Evolutionary conservation across 2,888 invertebrate species (phyloP), one percentile per base, ranked within the genome.

Genomic region (Drosophila recens): DNA sequence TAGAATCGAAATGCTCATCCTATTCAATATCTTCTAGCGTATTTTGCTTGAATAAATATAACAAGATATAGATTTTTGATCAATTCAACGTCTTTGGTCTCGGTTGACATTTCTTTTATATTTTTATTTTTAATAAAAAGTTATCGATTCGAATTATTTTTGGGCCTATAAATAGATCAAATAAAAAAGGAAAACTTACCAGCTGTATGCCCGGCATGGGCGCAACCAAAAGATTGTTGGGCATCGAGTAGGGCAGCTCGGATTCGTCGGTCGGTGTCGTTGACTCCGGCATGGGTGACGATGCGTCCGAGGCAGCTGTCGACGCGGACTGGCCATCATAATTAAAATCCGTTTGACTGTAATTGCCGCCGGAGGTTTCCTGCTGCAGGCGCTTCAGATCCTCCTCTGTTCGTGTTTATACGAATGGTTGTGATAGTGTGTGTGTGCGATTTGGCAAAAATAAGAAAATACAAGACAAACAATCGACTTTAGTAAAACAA

Each of bases 351-450:
- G 97, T 96, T 93, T 97, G 96, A 27, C 95, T 95, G 67, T 96
- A 96, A 17, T 93, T 90, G 72, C 93, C 92, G 13, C 93, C 89
- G 71, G 93, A 93, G 20, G 93, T 94, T 43, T 96, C 97, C 92
- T 95, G 96, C 90, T 95, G 96, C 51, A 97, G 94, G 58, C 98
- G 94, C 92, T 98, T 98, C 91, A 97, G 93, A 93, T 98, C 98
- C 92, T 98, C 98, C 93, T 98, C 98, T 98, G 93, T 54, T 42
- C 38, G 64, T 38, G 48, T 38, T 9, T 58, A 30, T 56, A 52
- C 43, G 34, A 13, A 23, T 17, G 13, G 23, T 45, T 13, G 17
- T 17, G 17, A 17, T 17, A 17, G 36, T 9, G 62, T 20, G 43
- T 20, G 34, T 61, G 43, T 20, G 34, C 49, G 34, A 58, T 51